Evolutionary conservation across 2,888 invertebrate genomes (phyloP).

Genomic region (Drosophila prolongata): DNA sequence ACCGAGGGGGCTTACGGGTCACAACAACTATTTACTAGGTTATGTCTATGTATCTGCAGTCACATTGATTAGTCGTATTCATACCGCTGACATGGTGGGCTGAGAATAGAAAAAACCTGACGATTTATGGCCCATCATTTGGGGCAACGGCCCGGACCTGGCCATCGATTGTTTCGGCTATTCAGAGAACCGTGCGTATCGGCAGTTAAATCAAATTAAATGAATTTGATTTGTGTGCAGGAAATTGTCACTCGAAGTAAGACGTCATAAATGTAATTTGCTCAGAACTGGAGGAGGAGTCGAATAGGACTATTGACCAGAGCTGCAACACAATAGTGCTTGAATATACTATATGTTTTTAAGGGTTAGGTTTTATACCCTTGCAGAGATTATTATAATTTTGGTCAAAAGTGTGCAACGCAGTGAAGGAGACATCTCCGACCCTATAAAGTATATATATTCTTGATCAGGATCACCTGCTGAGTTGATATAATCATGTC

Average conservation of each 20-base stretch:
- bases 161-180: conserved; percentile 11
- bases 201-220: conserved; percentile 57
- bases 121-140: conserved; percentile 67
- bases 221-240: conserved; percentile 47
- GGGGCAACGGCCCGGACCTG: conserved; percentile 28
- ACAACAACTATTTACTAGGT: conserved; percentile 60
- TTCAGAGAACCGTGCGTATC: conserved; percentile 35
- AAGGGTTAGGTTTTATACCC: too few species aligned
- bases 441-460: too few species aligned
- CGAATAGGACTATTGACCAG: too few species aligned
- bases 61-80: conserved; percentile 7
- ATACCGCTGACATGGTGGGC: conserved; percentile 34
- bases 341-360: too few species aligned
- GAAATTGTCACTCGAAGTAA: conserved; percentile 64
- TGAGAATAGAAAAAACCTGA: conserved; percentile 42
- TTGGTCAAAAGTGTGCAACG: too few species aligned
- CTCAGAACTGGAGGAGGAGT: conserved; percentile 8
- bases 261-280: conserved; percentile 61
- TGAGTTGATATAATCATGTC: too few species aligned
- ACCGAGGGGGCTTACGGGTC: conserved; percentile 66
- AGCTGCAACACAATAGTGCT: neutral
- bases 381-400: too few species aligned
- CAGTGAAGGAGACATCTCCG: too few species aligned
- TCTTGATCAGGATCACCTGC: too few species aligned
- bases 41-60: conserved; percentile 7